phyloP scores from a whole-genome alignment of 2,888 invertebrate genomes.

The Mycogona germanica region DNA sequence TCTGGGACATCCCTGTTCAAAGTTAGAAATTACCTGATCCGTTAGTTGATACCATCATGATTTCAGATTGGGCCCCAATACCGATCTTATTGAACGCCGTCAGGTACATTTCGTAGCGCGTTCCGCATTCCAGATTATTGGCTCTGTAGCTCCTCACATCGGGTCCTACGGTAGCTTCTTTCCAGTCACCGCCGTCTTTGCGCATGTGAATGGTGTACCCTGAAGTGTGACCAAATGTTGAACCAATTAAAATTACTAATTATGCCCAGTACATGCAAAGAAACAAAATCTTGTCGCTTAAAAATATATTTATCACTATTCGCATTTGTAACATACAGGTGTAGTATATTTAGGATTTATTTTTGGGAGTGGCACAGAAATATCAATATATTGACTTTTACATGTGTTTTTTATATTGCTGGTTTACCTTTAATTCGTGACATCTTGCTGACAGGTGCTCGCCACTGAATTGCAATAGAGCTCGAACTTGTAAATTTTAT shows the following conservation, averaged over 20 bases:
- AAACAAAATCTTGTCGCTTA: neutral
- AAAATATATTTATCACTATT: neutral
- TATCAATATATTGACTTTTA: too few species aligned
- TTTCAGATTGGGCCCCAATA: constrained; percentile 7
- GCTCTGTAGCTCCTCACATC: constrained; percentile 3
- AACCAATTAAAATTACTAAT: neutral
- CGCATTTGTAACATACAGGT: neutral
- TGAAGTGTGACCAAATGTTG: neutral
- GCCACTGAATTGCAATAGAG: constrained; percentile 14
- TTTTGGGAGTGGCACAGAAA: too few species aligned
- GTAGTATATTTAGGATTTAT: too few species aligned
- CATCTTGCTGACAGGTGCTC: constrained; percentile 4
- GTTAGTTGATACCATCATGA: constrained; percentile 8
- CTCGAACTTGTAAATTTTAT: neutral
- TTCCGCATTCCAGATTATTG: constrained; percentile 14
- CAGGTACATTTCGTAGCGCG: constrained; percentile 14
- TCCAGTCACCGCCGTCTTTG: constrained; percentile 14
- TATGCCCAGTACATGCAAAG: neutral
- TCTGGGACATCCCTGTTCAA: too few species aligned
- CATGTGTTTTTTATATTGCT: too few species aligned
- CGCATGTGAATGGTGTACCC: constrained; percentile 11
- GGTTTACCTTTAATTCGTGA: constrained; percentile 15
- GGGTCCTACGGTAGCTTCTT: constrained; percentile 4
- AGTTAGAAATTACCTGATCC: constrained; percentile 17
- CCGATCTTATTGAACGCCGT: constrained; percentile 14